Percentiles rank a stretch among this genome's conserved stretches.
These are phyloP conservation scores for Microtus richardsoni DNA, from an alignment of 2,113 vertebrate genomes.

Conservation along the genomic window DNA sequence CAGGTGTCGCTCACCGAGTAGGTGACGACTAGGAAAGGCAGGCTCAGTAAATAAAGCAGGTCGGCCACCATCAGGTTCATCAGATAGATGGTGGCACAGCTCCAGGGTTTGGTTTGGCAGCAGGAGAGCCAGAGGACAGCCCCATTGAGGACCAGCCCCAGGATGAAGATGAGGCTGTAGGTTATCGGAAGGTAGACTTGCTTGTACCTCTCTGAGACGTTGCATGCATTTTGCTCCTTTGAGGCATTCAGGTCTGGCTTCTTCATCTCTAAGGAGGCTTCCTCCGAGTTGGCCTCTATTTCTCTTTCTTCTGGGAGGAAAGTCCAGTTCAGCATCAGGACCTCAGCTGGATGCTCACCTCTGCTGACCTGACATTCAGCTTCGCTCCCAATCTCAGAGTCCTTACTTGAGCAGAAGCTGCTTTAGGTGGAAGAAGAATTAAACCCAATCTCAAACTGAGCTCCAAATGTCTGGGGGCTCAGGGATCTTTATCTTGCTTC, in stretches of 20 bases:
- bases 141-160: slow-evolving; percentile 82
- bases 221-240: slow-evolving; percentile 47
- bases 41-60: slow-evolving; percentile 80
- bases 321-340: not conserved
- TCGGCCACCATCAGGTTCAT: slow-evolving; percentile 82
- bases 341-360: not conserved
- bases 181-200: slow-evolving; percentile 76
- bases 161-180: slow-evolving; percentile 80
- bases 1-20: slow-evolving; percentile 73
- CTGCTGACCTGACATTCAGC: not conserved
- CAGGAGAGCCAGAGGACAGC: slow-evolving; percentile 76
- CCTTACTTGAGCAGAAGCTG: not conserved
- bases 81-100: slow-evolving; percentile 79
- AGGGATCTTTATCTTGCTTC: not conserved
- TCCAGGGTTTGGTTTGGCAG: slow-evolving; percentile 70
- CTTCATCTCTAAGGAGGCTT: not conserved
- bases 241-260: not conserved
- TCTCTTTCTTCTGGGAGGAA: slow-evolving; percentile 6
- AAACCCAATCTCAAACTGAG: not conserved
- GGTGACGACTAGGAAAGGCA: slow-evolving; percentile 83
- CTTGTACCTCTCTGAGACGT: slow-evolving; percentile 75
- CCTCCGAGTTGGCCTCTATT: not conserved
- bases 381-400: not conserved
- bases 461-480: not conserved
- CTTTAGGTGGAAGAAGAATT: not conserved